Evolutionary conservation across 1,140 invertebrate species (phyloP), one percentile per base, ranked within the genome.

Genomic region (Neodiprion fabricii): DNA sequence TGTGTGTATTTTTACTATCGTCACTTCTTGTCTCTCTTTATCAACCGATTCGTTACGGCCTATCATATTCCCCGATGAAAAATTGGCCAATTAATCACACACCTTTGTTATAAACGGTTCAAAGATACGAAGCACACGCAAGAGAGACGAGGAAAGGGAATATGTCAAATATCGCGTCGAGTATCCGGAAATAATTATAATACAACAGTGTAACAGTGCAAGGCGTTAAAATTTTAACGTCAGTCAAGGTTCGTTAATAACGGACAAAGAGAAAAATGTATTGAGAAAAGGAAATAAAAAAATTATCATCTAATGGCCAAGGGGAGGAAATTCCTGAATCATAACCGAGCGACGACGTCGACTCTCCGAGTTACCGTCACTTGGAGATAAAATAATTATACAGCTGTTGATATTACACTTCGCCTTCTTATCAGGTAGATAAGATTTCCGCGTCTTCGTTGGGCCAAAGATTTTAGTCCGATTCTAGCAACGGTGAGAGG

Each of bases 371-470:
- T 11, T 61, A 61, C n/a, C n/a, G n/a, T n/a, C n/a, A 11, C n/a
- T 61, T 68, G 28, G 11, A 68, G 67, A 68, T 40, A 68, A 68
- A 21, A 68, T 68, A 21, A 21, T 21, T 21, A 21, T 14, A 74
- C 78, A 73, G 72, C 74, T 81, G 81, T 83, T 83, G 82, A 84
- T 77, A 82, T 74, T 81, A 76, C 74, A 77, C 17, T 21, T 75
- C 78, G 75, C 71, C 75, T 72, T 76, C 79, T 84, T 84, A 84
- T 84, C 83, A 77, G 76, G 74, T 78, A 79, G 83, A 84, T 84
- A 84, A 84, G 82, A 83, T 81, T 83, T 79, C 79, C 79, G 76
- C 77, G 77, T 83, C 83, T 82, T 82, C 81, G 74, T 82, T 77
- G 75, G 77, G 78, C 78, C 48, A 78, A 75, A 79, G 65, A 67